Evolutionary conservation across 2,888 invertebrate species (phyloP).

Genomic region (Amiota minor): DNA sequence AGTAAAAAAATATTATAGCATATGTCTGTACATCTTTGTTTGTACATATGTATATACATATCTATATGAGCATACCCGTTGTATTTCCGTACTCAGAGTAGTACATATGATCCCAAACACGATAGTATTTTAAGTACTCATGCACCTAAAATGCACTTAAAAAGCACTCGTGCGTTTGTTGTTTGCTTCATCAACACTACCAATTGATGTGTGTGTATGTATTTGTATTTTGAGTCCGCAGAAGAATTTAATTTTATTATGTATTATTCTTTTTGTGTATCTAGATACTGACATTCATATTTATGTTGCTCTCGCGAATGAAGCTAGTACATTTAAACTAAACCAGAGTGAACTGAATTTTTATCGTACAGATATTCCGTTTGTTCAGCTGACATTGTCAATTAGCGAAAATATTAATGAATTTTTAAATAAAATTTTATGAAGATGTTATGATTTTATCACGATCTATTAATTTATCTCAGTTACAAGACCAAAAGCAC

Average conservation of each 20-base stretch:
- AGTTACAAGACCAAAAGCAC: too few species aligned
- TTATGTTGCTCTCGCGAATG: too few species aligned
- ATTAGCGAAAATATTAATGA: too few species aligned
- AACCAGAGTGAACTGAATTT: too few species aligned
- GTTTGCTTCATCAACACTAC: neutral
- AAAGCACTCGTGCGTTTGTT: slow-evolving; percentile 13
- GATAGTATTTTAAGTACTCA: slow-evolving; percentile 1
- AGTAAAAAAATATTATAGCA: neutral
- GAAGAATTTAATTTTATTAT: neutral
- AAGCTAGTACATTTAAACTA: too few species aligned
- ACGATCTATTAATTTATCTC: too few species aligned
- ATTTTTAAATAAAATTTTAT: too few species aligned
- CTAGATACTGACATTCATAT: too few species aligned
- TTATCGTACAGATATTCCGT: too few species aligned
- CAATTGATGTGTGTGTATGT: neutral
- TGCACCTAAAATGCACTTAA: slow-evolving; percentile 18
- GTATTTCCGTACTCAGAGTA: neutral
- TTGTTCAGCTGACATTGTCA: too few species aligned
- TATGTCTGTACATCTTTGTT: neutral
- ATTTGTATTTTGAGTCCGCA: neutral
- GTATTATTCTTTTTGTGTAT: neutral
- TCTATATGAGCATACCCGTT: neutral
- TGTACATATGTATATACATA: neutral
- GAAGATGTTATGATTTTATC: too few species aligned
- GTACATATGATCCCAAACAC: neutral